These are phyloP conservation scores for Orycteropus afer DNA, from an alignment of 2,113 vertebrate genomes.

Conservation along the genomic window DNA sequence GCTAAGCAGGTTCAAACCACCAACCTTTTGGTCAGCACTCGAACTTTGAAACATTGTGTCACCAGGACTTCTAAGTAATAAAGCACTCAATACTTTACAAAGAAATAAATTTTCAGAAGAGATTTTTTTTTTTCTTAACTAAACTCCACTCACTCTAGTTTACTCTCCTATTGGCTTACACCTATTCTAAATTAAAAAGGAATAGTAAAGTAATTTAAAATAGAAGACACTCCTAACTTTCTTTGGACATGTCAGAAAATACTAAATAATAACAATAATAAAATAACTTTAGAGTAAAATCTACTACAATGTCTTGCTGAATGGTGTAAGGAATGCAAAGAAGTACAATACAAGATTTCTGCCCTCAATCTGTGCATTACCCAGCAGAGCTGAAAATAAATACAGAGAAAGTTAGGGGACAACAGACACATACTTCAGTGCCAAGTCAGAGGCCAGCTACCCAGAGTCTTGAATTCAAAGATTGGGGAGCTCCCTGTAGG, in stretches of 20 bases:
- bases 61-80: not conserved
- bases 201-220: conserved; percentile 32
- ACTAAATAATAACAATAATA: not conserved
- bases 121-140: conserved; percentile 3
- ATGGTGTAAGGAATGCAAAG: not conserved
- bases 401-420: not conserved
- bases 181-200: not conserved
- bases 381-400: not conserved
- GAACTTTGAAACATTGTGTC: not conserved
- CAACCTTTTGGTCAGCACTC: not conserved
- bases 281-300: not conserved
- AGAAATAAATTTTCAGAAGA: conserved; percentile 30
- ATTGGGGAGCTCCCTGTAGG: not conserved
- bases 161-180: not conserved
- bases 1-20: no score
- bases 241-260: not conserved
- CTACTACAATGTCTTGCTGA: not conserved
- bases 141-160: not conserved
- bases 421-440: not conserved
- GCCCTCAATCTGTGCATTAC: not conserved
- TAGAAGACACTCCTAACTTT: not conserved
- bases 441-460: not conserved
- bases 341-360: not conserved
- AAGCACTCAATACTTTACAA: not conserved
- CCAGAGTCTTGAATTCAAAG: not conserved